Evolutionary conservation across 2,888 invertebrate species (phyloP).

Genomic region (Craniophora ligustri): DNA sequence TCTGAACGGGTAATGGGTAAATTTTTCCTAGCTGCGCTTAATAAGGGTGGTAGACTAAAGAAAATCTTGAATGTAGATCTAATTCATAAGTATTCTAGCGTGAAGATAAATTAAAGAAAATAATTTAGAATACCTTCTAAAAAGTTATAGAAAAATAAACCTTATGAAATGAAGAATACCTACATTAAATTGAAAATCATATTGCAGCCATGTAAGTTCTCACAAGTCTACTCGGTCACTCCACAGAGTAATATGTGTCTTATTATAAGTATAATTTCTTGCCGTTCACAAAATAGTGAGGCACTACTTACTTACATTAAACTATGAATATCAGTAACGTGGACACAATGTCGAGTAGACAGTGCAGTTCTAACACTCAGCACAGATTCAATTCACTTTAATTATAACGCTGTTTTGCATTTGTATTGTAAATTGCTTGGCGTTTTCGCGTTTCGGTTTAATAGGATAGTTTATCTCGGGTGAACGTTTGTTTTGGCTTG

Average conservation of each 20-base stretch:
- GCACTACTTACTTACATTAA: constrained; percentile 16
- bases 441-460: constrained; percentile 39
- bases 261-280: constrained; percentile 36
- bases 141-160: background rate
- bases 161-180: background rate
- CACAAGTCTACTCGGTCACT: constrained; percentile 1
- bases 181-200: background rate
- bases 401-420: constrained; percentile 52
- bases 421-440: constrained; percentile 38
- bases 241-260: constrained; percentile 17
- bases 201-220: background rate
- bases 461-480: constrained; percentile 46
- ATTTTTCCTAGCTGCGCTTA: no score
- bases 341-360: constrained; percentile 1
- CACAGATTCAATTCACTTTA: constrained; percentile 40
- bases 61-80: no score
- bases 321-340: constrained; percentile 20
- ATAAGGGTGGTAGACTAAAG: no score
- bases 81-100: no score
- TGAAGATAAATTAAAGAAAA: no score
- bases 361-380: constrained; percentile 26
- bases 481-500: constrained; percentile 48
- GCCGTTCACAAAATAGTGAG: constrained; percentile 9
- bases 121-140: background rate
- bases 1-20: no score